Base-by-base conservation (phyloP, 2,888 invertebrate species). In the Hesperia comma region DNA sequence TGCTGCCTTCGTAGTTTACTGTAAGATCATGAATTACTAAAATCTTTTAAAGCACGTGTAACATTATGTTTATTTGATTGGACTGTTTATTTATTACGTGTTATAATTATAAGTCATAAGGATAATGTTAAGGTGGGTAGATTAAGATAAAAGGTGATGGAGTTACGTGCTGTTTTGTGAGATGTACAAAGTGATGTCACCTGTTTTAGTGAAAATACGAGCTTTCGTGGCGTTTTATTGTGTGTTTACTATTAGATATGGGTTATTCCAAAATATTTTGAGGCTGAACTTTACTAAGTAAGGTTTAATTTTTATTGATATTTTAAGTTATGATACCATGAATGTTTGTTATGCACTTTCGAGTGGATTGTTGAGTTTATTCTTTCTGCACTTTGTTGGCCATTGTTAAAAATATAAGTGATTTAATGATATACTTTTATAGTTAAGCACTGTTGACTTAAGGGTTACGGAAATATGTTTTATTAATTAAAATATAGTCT, bases 1-100 rank as follows among this genome's bases (percentile, higher is more conserved):
- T 83, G 85, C 90, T 90, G 91, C 91, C 91, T 91, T 88, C 82
- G 77, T 87, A 86, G 82, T 80, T 84, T 79, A 79, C 72, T 72
- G 63, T 56, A 71, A 71, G 66, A 63, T 68, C 72, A 73, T 68
- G 53, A 71, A 63, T 68, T 58, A 49, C 21, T 56, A 43, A 55
- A 56, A 61, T 57, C 46, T 61, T 63, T 63, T 19, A 63, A 43
- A 63, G 37, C 62, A 63, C 40, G 57, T 67, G 58, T 53, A 64
- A 49, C 53, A 60, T 67, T 71, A 73, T 76, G 75, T 79, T 79
- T 72, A 76, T 74, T 77, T 76, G 71, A 76, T 78, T 75, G 75
- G 76, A 81, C 76, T 80, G 78, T 85, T 79, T 84, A 83, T 86
- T 85, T 86, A 83, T 81, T 81, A 77, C 77, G 78, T 71, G 37